Evolutionary conservation across 2,888 invertebrate species (phyloP).

Genomic region (Zele albiditarsus): DNA sequence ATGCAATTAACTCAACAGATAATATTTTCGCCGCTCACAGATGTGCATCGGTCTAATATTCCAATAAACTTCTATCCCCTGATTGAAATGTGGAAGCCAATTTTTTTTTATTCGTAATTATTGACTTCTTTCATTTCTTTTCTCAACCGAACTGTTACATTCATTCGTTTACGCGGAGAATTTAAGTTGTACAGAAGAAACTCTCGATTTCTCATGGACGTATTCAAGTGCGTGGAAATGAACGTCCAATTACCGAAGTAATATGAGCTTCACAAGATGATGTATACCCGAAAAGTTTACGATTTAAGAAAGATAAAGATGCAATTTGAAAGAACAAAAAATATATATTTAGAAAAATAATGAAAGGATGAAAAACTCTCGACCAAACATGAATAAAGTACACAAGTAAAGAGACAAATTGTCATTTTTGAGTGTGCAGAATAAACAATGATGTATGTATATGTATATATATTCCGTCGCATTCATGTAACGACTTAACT

Average conservation of each 20-base stretch:
- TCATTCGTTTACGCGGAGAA: neutral
- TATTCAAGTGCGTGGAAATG: neutral
- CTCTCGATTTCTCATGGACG: neutral
- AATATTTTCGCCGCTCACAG: conserved; percentile 6
- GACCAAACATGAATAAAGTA: conserved; percentile 26
- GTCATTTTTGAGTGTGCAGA: conserved; percentile 25
- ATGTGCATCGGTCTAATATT: conserved; percentile 3
- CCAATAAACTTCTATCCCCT: neutral
- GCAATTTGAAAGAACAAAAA: neutral
- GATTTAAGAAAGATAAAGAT: neutral
- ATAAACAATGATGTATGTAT: conserved; percentile 36
- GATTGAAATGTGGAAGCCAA: neutral
- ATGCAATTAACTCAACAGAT: conserved; percentile 17
- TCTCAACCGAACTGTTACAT: neutral
- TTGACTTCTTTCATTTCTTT: neutral
- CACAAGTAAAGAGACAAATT: conserved; percentile 19
- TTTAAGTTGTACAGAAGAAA: neutral
- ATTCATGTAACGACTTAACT: conserved; percentile 34
- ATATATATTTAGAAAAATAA: conserved; percentile 17
- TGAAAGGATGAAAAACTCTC: conserved; percentile 24
- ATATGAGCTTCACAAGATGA: neutral
- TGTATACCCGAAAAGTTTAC: neutral
- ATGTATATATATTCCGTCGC: conserved; percentile 41
- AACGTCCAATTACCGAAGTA: conserved; percentile 4
- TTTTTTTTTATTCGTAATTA: neutral